These are phyloP conservation scores for Neopipo cinnamomea DNA, from an alignment of 2,113 vertebrate genomes.

Conservation along the genomic window DNA sequence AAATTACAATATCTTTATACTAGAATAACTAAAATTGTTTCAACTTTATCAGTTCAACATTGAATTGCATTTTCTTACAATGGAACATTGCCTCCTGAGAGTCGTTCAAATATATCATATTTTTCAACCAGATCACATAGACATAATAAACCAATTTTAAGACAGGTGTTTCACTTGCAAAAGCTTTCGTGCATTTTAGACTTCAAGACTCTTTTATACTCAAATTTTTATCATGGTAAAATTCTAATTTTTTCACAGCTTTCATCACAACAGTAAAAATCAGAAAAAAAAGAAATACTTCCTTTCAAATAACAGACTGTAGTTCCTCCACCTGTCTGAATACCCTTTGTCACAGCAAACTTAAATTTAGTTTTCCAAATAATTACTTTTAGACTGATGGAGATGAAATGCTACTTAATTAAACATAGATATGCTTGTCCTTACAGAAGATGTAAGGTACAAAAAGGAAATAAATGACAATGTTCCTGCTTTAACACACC, in stretches of 20 bases:
- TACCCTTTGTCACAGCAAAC: not conserved
- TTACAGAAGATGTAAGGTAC: not conserved
- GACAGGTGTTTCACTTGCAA: not conserved
- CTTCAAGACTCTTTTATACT: not conserved
- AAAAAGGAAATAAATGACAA: not conserved
- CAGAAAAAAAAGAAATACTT: not conserved
- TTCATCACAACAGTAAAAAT: not conserved
- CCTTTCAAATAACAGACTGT: not conserved
- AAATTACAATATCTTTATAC: not conserved
- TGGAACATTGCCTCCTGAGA: not conserved
- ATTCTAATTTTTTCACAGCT: not conserved
- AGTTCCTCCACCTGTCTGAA: not conserved
- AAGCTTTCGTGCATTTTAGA: not conserved
- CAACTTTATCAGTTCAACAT: not conserved
- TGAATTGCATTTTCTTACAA: not conserved
- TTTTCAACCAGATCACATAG: not conserved
- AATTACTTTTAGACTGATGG: not conserved
- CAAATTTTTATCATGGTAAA: not conserved
- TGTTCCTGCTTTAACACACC: not conserved
- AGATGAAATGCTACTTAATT: not conserved
- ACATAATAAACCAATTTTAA: not conserved
- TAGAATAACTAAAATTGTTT: not conserved
- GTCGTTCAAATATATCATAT: not conserved
- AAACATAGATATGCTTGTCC: not conserved
- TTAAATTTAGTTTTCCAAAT: not conserved